A percentile compares a stretch with the other conserved stretches of the same genome.
These are phyloP conservation scores for Podarcis raffonei DNA, from an alignment of 2,113 vertebrate species.

Conservation along the genomic window DNA sequence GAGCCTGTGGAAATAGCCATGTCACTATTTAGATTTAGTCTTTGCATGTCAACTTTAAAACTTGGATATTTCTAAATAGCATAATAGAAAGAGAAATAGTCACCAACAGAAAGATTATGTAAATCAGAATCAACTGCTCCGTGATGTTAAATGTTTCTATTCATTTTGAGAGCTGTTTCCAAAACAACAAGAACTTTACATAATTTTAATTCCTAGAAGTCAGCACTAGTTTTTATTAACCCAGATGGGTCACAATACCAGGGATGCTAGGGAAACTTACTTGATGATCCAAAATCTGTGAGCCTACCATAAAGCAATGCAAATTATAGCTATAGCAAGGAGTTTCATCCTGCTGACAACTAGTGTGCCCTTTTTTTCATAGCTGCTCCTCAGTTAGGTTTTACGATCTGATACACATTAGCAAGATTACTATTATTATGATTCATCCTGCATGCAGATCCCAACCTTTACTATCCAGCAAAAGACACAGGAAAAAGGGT, in stretches of 20 bases:
- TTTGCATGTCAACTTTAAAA: background rate
- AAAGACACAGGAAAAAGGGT: background rate
- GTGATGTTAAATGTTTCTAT: background rate
- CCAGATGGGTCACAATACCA: background rate
- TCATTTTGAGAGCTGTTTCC: background rate
- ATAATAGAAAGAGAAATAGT: background rate
- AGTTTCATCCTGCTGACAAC: background rate
- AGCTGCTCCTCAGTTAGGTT: background rate
- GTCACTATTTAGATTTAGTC: background rate
- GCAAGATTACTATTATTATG: background rate
- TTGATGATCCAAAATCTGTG: background rate
- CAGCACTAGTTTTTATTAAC: background rate
- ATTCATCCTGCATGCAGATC: background rate
- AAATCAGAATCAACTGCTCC: background rate
- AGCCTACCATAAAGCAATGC: too few species aligned
- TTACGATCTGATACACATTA: conserved; percentile 1
- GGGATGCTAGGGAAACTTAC: background rate
- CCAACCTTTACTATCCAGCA: background rate
- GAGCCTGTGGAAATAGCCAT: background rate
- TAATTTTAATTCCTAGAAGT: background rate
- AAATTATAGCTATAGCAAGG: background rate
- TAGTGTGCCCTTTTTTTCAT: background rate
- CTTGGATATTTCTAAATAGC: background rate
- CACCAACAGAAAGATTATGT: background rate
- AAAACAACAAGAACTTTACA: background rate